Base-by-base conservation (phyloP, 2,888 invertebrate genomes). In the Malthinus flaveolus region DNA sequence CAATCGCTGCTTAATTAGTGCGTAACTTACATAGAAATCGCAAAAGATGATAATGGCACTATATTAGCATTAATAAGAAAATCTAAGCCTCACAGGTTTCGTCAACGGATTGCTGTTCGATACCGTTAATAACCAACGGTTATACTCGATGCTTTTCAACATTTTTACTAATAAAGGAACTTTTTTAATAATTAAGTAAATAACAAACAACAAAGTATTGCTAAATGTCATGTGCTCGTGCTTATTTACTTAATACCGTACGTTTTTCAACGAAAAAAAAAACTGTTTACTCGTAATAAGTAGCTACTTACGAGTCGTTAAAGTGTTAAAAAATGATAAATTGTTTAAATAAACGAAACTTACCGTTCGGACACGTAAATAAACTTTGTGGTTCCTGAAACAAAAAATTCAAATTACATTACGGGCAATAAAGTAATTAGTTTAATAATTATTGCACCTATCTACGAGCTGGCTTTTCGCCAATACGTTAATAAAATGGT, bases 321-420 rank as follows among this genome's bases (percentile, higher is more conserved):
- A 36, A 12, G 12, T 36, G 36, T 7, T 7, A 7, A 12, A 33
- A 35, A 42, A 23, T 31, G 47, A 49, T 33, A 12, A 8, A 34
- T 44, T 34, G 48, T 35, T n/a, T n/a, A 49, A 32, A 32, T 42
- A 32, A 32, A 35, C 32, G 34, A n/a, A 33, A 85, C 88, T 87
- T 79, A 88, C 88, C 88, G 75, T 85, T 87, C 70, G 88, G 87
- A 82, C 88, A 88, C 71, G 84, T 84, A 81, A 88, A 88, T 78
- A 88, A 76, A 72, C 78, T 81, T 63, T 75, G 76, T 62, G 84
- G 83, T 72, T 82, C 83, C 88, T 88, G 87, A 63, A 85, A 85
- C 72, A 78, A 75, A 76, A 78, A 42, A 3, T 2, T 11, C 9
- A 7, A 42, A 15, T 42, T 15, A 37, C 15, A 15, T 4, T 15